A percentile compares a stretch with the other conserved stretches of the same genome.
phyloP scores from a whole-genome alignment of 2,113 vertebrate species.

The Anseranas semipalmata region DNA sequence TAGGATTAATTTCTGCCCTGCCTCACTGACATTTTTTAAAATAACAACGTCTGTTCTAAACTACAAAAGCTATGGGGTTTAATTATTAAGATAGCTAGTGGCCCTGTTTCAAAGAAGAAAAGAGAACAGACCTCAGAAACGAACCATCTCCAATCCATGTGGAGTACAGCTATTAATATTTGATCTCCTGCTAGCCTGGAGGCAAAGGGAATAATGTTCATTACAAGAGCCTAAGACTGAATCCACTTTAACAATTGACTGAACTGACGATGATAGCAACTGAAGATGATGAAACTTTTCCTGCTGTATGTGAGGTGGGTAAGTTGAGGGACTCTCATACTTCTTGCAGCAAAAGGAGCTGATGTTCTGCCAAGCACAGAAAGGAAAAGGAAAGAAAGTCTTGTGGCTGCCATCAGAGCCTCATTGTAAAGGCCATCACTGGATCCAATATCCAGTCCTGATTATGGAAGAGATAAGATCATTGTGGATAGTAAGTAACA shows the following conservation, averaged over 20 bases:
- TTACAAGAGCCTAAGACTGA: constrained; percentile 14
- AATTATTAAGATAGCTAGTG: constrained; percentile 60
- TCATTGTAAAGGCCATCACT: background rate
- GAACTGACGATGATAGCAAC: background rate
- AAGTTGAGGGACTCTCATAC: background rate
- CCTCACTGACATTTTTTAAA: constrained; percentile 54
- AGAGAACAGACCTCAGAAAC: constrained; percentile 37
- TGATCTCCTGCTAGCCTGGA: constrained; percentile 52
- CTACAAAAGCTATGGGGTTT: constrained; percentile 48
- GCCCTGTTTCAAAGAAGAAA: constrained; percentile 50
- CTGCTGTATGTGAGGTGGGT: background rate
- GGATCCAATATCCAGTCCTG: background rate
- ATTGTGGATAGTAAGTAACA: accelerated
- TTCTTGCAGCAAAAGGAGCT: background rate
- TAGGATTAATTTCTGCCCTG: constrained; percentile 38
- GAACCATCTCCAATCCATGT: background rate
- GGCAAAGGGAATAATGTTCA: constrained; percentile 60
- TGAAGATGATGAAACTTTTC: background rate
- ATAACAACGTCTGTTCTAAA: constrained; percentile 42
- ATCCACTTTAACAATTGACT: background rate
- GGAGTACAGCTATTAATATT: constrained; percentile 63
- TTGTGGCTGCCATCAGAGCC: background rate
- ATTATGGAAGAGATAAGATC: accelerated
- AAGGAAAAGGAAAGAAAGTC: background rate
- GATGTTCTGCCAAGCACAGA: background rate